Conservation (phyloP, 2,888 invertebrate genomes). For the Ennomos fuscantarius region DNA sequence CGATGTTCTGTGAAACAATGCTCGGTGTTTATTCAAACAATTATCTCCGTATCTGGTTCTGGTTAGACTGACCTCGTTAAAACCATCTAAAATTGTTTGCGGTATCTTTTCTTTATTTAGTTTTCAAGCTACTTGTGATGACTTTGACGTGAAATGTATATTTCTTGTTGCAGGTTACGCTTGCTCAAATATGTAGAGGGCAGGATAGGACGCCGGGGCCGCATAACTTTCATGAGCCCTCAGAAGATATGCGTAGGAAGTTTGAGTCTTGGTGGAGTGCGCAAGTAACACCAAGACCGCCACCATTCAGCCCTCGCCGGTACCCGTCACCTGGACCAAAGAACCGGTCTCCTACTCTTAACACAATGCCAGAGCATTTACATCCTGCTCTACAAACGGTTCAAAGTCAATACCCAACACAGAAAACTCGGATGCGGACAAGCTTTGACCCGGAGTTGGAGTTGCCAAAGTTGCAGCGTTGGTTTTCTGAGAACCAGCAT, state of each 20-base stretch:
- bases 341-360: slow-evolving; percentile 79
- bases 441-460: slow-evolving; percentile 99
- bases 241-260: slow-evolving; percentile 93
- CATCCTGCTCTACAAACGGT: slow-evolving; percentile 92
- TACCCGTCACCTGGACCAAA: slow-evolving; percentile 81
- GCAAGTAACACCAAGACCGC: slow-evolving; percentile 87
- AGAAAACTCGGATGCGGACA: slow-evolving; percentile 97
- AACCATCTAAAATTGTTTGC: slow-evolving; percentile 79
- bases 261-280: slow-evolving; percentile 97
- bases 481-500: slow-evolving; percentile 99
- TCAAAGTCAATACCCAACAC: slow-evolving; percentile 91
- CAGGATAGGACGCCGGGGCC: slow-evolving; percentile 88
- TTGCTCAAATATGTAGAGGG: slow-evolving; percentile 93
- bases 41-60: slow-evolving; percentile 80
- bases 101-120: slow-evolving; percentile 63
- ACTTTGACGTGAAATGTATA: slow-evolving; percentile 49
- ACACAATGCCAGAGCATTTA: slow-evolving; percentile 81
- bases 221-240: slow-evolving; percentile 88
- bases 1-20: slow-evolving; percentile 85
- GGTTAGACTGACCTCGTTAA: slow-evolving; percentile 83
- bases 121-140: slow-evolving; percentile 48
- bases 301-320: slow-evolving; percentile 79
- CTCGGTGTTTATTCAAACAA: slow-evolving; percentile 76
- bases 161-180: slow-evolving; percentile 87
- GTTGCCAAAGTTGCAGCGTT: slow-evolving; percentile 96